These are phyloP conservation scores for Anser brachyrhynchus DNA, from an alignment of 2,113 vertebrate genomes.

Conservation along the genomic window DNA sequence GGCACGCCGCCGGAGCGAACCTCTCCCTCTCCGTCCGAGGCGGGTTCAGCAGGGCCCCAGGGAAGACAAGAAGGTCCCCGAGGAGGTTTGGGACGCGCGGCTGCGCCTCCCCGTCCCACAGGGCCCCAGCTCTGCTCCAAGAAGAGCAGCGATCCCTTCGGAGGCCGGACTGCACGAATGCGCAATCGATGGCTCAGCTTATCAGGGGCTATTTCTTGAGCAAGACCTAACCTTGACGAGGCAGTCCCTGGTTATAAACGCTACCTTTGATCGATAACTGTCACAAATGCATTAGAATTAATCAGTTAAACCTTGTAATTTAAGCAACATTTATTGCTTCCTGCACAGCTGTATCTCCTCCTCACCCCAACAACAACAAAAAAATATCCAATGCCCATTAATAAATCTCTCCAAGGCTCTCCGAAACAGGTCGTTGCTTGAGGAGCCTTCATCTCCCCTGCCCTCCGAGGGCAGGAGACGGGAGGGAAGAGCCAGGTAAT, in stretches of 20 bases:
- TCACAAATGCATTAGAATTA: constrained; percentile 39
- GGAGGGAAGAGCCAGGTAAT: too few species aligned
- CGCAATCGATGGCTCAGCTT: constrained; percentile 27
- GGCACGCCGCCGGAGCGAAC: too few species aligned
- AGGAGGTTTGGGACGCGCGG: too few species aligned
- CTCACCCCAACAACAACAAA: background rate
- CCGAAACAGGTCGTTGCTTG: rapidly evolving
- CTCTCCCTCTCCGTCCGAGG: too few species aligned
- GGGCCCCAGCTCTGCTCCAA: rapidly evolving
- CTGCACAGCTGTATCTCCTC: background rate
- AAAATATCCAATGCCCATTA: rapidly evolving
- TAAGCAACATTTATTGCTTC: constrained; percentile 27
- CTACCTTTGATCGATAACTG: constrained; percentile 72
- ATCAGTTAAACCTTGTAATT: constrained; percentile 19
- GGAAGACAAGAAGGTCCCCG: rapidly evolving
- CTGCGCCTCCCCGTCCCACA: background rate
- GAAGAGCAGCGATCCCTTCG: background rate
- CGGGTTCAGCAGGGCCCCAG: background rate
- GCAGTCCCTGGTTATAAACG: constrained; percentile 47
- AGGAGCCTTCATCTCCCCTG: too few species aligned
- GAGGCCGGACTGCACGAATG: background rate
- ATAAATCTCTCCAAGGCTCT: background rate
- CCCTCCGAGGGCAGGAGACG: too few species aligned
- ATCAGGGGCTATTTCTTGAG: constrained; percentile 44
- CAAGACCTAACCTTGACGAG: constrained; percentile 42